A percentile compares a stretch with the other conserved stretches of the same genome.
Evolutionary conservation across 2,888 invertebrate genomes (phyloP).

Genomic region (Lobophora halterata): DNA sequence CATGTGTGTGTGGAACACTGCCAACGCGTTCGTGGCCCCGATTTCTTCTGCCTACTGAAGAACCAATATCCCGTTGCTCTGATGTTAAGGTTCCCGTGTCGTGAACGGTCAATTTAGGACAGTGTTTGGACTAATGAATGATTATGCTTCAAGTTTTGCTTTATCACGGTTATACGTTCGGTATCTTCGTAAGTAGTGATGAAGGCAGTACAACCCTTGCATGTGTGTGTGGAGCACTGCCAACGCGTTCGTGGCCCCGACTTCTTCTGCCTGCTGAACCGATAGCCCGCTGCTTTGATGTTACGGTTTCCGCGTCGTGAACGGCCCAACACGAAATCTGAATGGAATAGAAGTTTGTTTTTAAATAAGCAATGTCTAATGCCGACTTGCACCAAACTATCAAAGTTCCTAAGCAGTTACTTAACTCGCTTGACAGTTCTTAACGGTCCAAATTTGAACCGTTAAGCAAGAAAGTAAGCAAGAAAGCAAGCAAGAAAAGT

Average conservation of each 20-base stretch:
- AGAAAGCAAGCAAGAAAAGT: no score
- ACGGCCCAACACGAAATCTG: conserved; percentile 1
- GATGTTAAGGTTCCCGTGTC: conserved; percentile 4
- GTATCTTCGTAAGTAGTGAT: not conserved
- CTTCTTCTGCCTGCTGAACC: conserved; percentile 4
- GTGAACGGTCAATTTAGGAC: not conserved
- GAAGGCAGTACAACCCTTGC: not conserved
- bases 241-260: conserved; percentile 3
- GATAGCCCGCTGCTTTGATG: conserved; percentile 3
- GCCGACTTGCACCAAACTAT: no score
- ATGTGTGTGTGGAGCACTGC: conserved; percentile 10
- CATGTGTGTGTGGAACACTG: conserved; percentile 8
- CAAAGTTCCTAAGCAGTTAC: no score
- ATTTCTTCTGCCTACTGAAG: conserved; percentile 2
- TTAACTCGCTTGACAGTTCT: no score
- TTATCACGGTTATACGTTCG: not conserved
- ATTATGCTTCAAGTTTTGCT: not conserved
- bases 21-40: conserved; percentile 9
- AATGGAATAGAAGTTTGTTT: not conserved
- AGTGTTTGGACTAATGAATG: not conserved
- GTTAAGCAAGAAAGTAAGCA: no score
- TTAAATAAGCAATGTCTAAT: no score
- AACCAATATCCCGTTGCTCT: conserved; percentile 2
- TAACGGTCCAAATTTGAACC: no score
- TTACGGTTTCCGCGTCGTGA: conserved; percentile 8